Conservation (phyloP, 2,888 invertebrate species). For the Platycheirus albimanus region DNA sequence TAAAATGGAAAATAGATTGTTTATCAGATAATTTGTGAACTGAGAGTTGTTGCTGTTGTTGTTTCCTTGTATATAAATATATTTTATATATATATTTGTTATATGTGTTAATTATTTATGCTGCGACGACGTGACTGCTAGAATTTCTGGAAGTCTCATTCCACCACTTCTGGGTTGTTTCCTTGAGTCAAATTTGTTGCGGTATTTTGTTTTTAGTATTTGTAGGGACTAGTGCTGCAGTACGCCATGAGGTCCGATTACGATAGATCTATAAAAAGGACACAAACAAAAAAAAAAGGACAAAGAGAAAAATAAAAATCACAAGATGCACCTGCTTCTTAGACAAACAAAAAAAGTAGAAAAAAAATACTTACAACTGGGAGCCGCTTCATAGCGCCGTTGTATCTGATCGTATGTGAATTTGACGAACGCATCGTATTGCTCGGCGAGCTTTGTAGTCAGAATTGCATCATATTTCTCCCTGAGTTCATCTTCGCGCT, state of each 20-base stretch:
- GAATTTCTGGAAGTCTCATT: conserved; percentile 59
- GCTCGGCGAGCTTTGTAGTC: conserved; percentile 96
- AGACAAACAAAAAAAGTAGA: not conserved
- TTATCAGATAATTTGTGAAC: conserved; percentile 70
- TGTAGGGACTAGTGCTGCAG: conserved; percentile 76
- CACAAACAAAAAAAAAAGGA: conserved; percentile 1
- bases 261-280: conserved; percentile 80
- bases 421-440: conserved; percentile 99
- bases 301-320: not conserved
- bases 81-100: conserved; percentile 58
- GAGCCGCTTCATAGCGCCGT: conserved; percentile 85
- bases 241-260: conserved; percentile 80
- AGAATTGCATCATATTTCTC: conserved; percentile 97
- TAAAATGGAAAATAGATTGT: conserved; percentile 55
- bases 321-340: conserved; percentile 23
- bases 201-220: conserved; percentile 56
- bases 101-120: conserved; percentile 53
- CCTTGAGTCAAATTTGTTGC: conserved; percentile 70
- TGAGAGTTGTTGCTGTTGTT: conserved; percentile 61
- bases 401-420: conserved; percentile 99
- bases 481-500: conserved; percentile 96
- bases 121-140: conserved; percentile 74
- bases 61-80: conserved; percentile 74
- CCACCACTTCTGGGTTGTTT: conserved; percentile 45
- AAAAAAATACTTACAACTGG: conserved; percentile 82